phyloP scores from a whole-genome alignment of 2,113 vertebrate genomes.

The Montifringilla adamsi region DNA sequence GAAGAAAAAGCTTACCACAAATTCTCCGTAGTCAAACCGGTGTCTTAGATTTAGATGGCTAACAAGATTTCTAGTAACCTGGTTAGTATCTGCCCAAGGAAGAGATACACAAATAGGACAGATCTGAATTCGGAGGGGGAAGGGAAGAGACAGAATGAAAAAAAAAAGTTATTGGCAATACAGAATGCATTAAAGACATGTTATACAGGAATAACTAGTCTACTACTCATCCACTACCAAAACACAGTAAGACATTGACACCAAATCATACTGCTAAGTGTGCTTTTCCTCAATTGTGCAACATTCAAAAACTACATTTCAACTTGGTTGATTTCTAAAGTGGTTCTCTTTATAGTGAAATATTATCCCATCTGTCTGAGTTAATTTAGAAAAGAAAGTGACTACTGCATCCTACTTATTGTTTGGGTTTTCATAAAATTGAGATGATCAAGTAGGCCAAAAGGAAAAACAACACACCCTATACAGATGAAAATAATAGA shows the following conservation, averaged over 20 bases:
- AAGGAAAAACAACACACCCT: background rate
- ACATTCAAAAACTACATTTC: background rate
- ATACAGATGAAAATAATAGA: background rate
- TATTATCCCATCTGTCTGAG: background rate
- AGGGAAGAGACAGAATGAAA: background rate
- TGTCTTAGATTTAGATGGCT: conserved; percentile 83
- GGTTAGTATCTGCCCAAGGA: conserved; percentile 81
- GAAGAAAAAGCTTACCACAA: conserved; percentile 77
- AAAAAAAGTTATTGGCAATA: background rate
- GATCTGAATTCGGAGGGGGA: conserved; percentile 69
- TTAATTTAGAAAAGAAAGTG: background rate
- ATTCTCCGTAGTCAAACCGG: conserved; percentile 80
- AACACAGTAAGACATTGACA: background rate
- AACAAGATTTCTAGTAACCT: conserved; percentile 82
- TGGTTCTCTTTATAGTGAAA: background rate
- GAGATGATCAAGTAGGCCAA: background rate
- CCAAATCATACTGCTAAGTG: background rate
- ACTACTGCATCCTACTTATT: background rate
- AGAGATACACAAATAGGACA: conserved; percentile 85
- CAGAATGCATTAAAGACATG: background rate
- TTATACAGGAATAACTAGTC: background rate
- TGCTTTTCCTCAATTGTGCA: background rate
- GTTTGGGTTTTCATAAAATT: background rate
- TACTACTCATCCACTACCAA: background rate
- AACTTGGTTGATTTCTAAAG: background rate